A percentile compares a stretch with the other conserved stretches of the same genome.
Conservation (phyloP, 2,113 vertebrate genomes). For the Tricholaema leucomelas region DNA sequence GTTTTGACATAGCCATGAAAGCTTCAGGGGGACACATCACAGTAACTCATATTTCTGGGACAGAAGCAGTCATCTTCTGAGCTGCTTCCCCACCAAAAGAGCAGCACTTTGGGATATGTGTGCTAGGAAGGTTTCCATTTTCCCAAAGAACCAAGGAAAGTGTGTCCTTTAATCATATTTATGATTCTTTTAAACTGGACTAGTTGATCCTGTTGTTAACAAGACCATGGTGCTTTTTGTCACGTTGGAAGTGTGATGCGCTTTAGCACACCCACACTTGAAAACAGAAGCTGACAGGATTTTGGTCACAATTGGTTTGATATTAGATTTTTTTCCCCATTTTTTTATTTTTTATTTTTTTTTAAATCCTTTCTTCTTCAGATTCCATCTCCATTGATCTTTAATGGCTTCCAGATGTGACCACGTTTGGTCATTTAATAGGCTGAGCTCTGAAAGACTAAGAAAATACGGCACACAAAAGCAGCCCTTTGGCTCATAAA, state of each 20-base stretch:
- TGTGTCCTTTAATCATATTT: slow-evolving; percentile 43
- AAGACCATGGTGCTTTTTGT: slow-evolving; percentile 6
- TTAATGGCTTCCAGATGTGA: slow-evolving; percentile 77
- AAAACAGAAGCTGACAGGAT: slow-evolving; percentile 64
- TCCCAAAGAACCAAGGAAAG: slow-evolving; percentile 35
- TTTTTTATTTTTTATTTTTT: no score
- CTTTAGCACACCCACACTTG: slow-evolving; percentile 53
- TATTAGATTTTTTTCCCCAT: background rate
- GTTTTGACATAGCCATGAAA: background rate
- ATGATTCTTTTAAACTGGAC: slow-evolving; percentile 58
- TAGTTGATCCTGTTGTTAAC: slow-evolving; percentile 53
- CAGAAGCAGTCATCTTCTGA: background rate
- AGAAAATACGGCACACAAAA: slow-evolving; percentile 52
- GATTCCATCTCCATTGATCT: slow-evolving; percentile 74
- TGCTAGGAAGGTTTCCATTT: slow-evolving; percentile 24
- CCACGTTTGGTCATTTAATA: slow-evolving; percentile 63
- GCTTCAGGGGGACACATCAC: background rate
- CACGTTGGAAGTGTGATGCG: slow-evolving; percentile 36
- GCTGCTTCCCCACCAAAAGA: background rate
- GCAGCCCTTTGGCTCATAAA: slow-evolving; percentile 66
- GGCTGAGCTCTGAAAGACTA: slow-evolving; percentile 54
- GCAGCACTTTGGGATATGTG: background rate
- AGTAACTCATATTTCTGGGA: background rate
- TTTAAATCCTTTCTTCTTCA: slow-evolving; percentile 50
- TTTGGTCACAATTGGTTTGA: slow-evolving; percentile 65